Conservation (phyloP, 2,797 vertebrate species). For the Mionectes olivaceus region DNA sequence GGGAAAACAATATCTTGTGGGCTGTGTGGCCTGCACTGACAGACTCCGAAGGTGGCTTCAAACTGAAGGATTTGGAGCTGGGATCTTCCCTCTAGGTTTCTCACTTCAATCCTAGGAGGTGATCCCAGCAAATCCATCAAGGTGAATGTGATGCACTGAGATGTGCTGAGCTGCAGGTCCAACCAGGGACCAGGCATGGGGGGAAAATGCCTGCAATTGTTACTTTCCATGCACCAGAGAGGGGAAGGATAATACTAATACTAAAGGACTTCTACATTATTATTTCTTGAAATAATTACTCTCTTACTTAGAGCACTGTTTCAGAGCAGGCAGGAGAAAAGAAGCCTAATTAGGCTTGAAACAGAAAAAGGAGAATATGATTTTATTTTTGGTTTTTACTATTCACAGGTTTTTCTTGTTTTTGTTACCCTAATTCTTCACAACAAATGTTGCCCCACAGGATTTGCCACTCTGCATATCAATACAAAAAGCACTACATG, state of each 20-base stretch:
- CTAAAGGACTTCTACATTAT: background rate
- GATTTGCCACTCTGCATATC: background rate
- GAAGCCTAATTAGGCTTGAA: background rate
- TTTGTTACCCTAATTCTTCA: background rate
- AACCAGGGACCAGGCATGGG: background rate
- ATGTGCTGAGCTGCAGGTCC: background rate
- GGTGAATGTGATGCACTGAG: background rate
- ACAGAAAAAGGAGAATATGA: background rate
- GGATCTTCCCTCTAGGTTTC: background rate
- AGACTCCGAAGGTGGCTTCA: background rate
- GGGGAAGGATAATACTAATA: background rate
- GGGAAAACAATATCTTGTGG: background rate
- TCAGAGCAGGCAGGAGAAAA: background rate
- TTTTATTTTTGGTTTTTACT: background rate
- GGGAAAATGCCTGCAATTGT: background rate
- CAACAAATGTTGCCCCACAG: background rate
- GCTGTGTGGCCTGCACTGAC: accelerated
- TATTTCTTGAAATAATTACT: background rate
- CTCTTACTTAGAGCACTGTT: background rate
- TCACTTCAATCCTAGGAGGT: background rate
- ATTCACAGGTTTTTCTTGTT: background rate
- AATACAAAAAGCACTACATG: background rate
- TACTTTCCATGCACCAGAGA: background rate
- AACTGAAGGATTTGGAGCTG: background rate
- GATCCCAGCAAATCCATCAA: background rate